Percentiles rank a stretch among this genome's conserved stretches.
Evolutionary conservation across 1,140 invertebrate genomes (phyloP).

Genomic region (Drosophila melanogaster): DNA sequence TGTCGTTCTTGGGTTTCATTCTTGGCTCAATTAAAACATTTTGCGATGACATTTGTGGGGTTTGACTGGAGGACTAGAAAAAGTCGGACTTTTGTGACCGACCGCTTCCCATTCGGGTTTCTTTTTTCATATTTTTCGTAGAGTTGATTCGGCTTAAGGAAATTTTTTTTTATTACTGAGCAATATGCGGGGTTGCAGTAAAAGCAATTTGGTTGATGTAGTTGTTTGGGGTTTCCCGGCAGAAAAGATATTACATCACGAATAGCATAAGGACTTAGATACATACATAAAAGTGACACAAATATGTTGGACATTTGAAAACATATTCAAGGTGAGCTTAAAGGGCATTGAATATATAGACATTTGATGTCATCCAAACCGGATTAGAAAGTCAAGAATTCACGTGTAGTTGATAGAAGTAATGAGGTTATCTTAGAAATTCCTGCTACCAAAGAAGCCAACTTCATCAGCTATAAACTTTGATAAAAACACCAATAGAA

Average conservation of each 20-base stretch:
- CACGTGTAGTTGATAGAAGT: background rate
- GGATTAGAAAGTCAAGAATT: background rate
- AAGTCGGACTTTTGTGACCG: slow-evolving; percentile 8
- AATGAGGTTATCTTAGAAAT: background rate
- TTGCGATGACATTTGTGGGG: slow-evolving; percentile 51
- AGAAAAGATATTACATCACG: background rate
- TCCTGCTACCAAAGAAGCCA: background rate
- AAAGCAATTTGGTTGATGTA: slow-evolving; percentile 50
- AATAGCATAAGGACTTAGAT: background rate
- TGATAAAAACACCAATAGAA: background rate
- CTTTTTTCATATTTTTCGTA: slow-evolving; percentile 11
- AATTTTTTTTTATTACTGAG: slow-evolving; percentile 22
- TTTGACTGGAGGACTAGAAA: slow-evolving; percentile 19
- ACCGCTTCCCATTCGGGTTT: slow-evolving; percentile 15
- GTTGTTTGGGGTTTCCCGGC: slow-evolving; percentile 1
- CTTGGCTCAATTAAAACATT: slow-evolving; percentile 53
- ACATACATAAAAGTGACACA: background rate
- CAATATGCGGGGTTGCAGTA: slow-evolving; percentile 31
- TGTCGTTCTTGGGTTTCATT: slow-evolving; percentile 10
- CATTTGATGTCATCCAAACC: background rate
- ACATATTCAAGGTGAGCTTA: background rate
- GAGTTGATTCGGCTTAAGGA: slow-evolving; percentile 60
- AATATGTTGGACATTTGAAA: background rate
- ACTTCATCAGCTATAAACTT: slow-evolving; percentile 2
- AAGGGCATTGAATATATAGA: background rate